Conservation (phyloP, 1,140 invertebrate species). For the Cherax destructor region DNA sequence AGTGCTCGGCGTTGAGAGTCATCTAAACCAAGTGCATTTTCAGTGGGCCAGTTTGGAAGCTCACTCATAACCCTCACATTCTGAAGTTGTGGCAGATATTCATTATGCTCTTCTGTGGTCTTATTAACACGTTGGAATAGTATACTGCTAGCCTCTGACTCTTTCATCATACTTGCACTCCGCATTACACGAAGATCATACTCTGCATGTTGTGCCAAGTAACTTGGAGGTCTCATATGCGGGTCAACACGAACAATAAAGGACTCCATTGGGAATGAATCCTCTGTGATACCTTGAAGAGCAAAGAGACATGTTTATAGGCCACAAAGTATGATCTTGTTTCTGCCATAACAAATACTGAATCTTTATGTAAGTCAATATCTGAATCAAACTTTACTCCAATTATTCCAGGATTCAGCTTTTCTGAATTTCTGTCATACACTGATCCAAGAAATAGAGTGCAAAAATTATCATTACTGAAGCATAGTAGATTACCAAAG, state of each 20-base stretch:
- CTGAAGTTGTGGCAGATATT: conserved; percentile 58
- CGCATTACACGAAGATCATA: conserved; percentile 54
- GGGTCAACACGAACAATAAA: conserved; percentile 72
- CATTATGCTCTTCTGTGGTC: no score
- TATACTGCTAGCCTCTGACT: conserved; percentile 30
- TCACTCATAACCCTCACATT: conserved; percentile 70
- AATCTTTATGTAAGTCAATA: conserved; percentile 72
- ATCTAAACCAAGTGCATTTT: conserved; percentile 71
- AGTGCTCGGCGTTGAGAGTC: conserved; percentile 77
- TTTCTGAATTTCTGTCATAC: conserved; percentile 77
- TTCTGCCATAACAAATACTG: conserved; percentile 75
- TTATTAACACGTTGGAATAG: not conserved
- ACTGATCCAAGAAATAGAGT: conserved; percentile 83
- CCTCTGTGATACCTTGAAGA: conserved; percentile 74
- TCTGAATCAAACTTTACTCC: conserved; percentile 76
- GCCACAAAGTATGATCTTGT: conserved; percentile 78
- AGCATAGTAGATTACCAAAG: conserved; percentile 83
- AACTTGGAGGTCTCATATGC: conserved; percentile 47
- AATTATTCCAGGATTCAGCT: conserved; percentile 77
- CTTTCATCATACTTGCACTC: conserved; percentile 40
- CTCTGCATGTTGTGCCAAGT: conserved; percentile 47
- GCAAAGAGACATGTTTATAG: conserved; percentile 76
- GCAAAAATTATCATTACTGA: conserved; percentile 83
- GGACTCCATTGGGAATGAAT: conserved; percentile 75
- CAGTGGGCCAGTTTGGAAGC: conserved; percentile 41